Evolutionary conservation across 2,888 invertebrate genomes (phyloP).

Genomic region (Lumbricus terrestris): DNA sequence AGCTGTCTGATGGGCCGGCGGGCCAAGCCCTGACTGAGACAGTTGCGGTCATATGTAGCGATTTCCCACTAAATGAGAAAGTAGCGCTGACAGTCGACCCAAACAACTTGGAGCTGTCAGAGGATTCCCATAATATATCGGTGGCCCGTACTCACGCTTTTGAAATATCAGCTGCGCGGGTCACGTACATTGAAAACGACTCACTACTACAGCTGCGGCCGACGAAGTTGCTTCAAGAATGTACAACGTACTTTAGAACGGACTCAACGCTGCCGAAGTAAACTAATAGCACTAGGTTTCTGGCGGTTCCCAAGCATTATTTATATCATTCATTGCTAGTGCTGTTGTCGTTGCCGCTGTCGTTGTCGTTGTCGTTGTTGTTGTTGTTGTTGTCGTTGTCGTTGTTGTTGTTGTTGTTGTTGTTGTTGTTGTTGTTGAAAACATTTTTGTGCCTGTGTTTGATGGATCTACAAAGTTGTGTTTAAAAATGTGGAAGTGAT

Average conservation of each 20-base stretch:
- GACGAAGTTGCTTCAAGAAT: background rate
- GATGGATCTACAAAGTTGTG: too few species aligned
- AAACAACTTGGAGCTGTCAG: slow-evolving; percentile 3
- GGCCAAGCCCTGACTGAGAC: background rate
- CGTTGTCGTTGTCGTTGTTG: background rate
- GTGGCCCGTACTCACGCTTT: background rate
- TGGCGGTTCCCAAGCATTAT: background rate
- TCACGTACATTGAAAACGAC: background rate
- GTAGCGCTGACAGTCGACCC: background rate
- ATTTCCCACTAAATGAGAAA: background rate
- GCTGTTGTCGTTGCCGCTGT: background rate
- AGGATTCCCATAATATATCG: background rate
- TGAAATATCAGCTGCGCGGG: background rate
- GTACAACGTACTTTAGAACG: background rate
- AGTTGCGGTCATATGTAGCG: background rate
- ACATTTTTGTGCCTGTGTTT: too few species aligned
- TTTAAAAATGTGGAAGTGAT: too few species aligned
- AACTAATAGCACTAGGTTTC: background rate
- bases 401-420: background rate
- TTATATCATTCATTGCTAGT: background rate
- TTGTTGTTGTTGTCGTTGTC: background rate
- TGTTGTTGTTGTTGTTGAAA: too few species aligned
- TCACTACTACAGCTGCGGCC: too few species aligned
- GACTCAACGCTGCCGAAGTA: background rate
- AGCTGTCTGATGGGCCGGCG: background rate